Conservation (phyloP, 2,113 vertebrate genomes). For the Callocephalon fimbriatum region DNA sequence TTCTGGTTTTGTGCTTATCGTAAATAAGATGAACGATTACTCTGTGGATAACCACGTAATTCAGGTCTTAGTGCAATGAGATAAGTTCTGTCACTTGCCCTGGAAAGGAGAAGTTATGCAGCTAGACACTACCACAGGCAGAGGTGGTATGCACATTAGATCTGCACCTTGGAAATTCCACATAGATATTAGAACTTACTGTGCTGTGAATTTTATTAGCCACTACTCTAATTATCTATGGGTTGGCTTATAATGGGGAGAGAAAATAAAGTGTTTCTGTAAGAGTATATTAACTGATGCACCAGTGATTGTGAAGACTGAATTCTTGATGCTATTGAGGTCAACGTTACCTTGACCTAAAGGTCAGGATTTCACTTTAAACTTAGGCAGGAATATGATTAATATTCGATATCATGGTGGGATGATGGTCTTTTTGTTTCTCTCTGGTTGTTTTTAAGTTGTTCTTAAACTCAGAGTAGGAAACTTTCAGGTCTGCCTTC, state of each 20-base stretch:
- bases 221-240: neutral
- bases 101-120: neutral
- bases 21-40: neutral
- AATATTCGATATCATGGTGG: neutral
- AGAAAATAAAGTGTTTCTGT: neutral
- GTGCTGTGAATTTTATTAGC: neutral
- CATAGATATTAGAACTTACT: neutral
- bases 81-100: neutral
- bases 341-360: neutral
- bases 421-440: neutral
- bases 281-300: neutral
- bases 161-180: neutral
- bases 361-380: neutral
- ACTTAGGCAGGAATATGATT: neutral
- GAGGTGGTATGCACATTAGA: no score
- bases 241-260: neutral
- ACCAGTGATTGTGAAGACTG: neutral
- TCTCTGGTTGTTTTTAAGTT: neutral
- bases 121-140: neutral
- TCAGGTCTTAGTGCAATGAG: neutral
- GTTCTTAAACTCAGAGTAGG: neutral
- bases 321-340: neutral
- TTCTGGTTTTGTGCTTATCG: neutral
- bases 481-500: neutral
- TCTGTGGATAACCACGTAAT: neutral